Conservation (phyloP, 37 sponge, comb jelly and placozoan genomes). For the Beroe forskalii region DNA sequence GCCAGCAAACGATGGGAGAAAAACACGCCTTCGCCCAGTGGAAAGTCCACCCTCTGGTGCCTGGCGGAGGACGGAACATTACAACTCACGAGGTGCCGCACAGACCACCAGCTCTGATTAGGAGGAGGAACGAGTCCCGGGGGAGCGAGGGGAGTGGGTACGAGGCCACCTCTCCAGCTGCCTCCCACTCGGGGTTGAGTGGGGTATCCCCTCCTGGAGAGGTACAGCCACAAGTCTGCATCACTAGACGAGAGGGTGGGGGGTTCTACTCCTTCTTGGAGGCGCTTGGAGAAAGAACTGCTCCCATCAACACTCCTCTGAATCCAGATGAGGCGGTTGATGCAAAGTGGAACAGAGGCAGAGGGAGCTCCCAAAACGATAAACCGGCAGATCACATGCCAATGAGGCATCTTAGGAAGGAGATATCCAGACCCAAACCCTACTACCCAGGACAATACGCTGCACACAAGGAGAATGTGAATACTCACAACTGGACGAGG, state of each 20-base stretch:
- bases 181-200: background rate
- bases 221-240: too few relatives aligned
- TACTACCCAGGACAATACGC: conserved; percentile 4
- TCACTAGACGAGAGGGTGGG: background rate
- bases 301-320: background rate
- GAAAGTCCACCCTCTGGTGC: too few relatives aligned
- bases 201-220: too few relatives aligned
- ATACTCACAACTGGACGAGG: background rate
- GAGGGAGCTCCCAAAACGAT: too few relatives aligned
- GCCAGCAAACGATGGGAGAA: background rate
- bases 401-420: background rate
- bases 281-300: background rate
- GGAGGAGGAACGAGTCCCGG: background rate
- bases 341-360: too few relatives aligned
- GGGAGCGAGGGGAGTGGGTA: conserved; percentile 35
- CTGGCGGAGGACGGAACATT: background rate
- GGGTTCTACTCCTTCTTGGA: background rate
- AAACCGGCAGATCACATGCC: too few relatives aligned
- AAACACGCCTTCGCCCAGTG: background rate
- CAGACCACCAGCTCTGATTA: background rate
- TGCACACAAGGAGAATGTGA: background rate
- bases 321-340: too few relatives aligned
- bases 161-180: conserved; percentile 27
- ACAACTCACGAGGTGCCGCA: background rate
- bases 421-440: conserved; percentile 33